Percentiles rank a stretch among this genome's conserved stretches.
These are phyloP conservation scores for Haliclona indistincta DNA, from an alignment of 37 sponge, comb jelly and placozoan species.

Conservation along the genomic window DNA sequence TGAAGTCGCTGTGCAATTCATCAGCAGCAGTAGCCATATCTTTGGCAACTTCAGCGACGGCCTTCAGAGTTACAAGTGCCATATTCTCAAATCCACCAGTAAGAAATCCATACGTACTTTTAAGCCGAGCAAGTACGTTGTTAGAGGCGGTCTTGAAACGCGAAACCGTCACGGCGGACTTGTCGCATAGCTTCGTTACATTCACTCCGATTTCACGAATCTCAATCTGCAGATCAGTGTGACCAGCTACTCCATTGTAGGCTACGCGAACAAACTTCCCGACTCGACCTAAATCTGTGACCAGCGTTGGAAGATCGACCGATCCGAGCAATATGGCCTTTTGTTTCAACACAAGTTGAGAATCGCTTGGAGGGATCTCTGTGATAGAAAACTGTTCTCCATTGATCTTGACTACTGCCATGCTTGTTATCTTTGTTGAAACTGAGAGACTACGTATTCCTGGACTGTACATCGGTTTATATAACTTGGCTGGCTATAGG, in stretches of 20 bases:
- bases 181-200: conserved; percentile 48
- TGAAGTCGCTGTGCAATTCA: conserved; percentile 13
- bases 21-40: conserved; percentile 46
- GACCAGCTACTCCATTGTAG: conserved; percentile 15
- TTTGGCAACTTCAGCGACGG: conserved; percentile 21
- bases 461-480: too few relatives aligned
- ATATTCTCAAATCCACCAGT: conserved; percentile 27
- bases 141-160: conserved; percentile 21
- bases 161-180: conserved; percentile 27
- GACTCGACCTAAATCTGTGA: background rate
- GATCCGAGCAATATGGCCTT: conserved; percentile 2
- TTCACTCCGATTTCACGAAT: conserved; percentile 35
- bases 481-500: too few relatives aligned
- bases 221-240: conserved; percentile 41
- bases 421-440: too few relatives aligned
- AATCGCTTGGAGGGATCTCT: background rate
- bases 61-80: conserved; percentile 28
- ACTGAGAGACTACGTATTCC: too few relatives aligned
- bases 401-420: background rate
- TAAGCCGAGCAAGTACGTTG: conserved; percentile 13
- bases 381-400: background rate
- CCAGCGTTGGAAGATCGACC: background rate
- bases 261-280: conserved; percentile 10
- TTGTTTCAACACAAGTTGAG: background rate
- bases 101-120: conserved; percentile 30